Evolutionary conservation across 2,888 invertebrate species (phyloP), one percentile per base, ranked within the genome.

Genomic region (Chymomyza amoena): DNA sequence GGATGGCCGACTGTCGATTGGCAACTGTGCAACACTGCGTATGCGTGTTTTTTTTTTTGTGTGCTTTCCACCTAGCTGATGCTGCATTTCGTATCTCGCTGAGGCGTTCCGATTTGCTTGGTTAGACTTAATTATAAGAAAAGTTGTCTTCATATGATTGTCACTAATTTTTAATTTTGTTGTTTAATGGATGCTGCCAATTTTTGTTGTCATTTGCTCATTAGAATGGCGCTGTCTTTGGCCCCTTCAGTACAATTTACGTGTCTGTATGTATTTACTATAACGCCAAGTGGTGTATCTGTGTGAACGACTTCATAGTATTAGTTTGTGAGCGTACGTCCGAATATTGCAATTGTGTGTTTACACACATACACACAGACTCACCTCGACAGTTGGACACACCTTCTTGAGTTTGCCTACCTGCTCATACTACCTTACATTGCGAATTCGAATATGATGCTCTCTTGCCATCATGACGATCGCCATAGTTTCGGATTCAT

Each of bases 71-170:
- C 73, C 72, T 59, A 61, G 66, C 50, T n/a, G 60, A 79, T 87
- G 87, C 83, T 66, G 84, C 87, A 88, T 88, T 88, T 83, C 79
- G 79, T 75, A 77, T 81, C 78, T 78, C 81, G 84, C 67, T 79
- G 89, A 90, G 84, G 78, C 90, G 82, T 89, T 78, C 65, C 78
- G 80, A 77, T 75, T 76, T 83, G 90, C 89, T 86, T 90, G 89
- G 90, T 84, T 90, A 83, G 78, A 83, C 78, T 89, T 90, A 88
- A 90, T 90, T 90, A 89, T 82, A 79, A 77, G 80, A 82, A 78
- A 81, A 75, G 76, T 78, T 80, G 81, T 86, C 84, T 82, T 87
- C 83, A 84, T 87, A 76, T 81, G 77, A 80, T 83, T 88, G 80
- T 78, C 80, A 83, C 86, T 79, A 86, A 83, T 86, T 81, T 81